Base-by-base conservation (phyloP, 2,113 vertebrate genomes). In the Eurypyga helias region DNA sequence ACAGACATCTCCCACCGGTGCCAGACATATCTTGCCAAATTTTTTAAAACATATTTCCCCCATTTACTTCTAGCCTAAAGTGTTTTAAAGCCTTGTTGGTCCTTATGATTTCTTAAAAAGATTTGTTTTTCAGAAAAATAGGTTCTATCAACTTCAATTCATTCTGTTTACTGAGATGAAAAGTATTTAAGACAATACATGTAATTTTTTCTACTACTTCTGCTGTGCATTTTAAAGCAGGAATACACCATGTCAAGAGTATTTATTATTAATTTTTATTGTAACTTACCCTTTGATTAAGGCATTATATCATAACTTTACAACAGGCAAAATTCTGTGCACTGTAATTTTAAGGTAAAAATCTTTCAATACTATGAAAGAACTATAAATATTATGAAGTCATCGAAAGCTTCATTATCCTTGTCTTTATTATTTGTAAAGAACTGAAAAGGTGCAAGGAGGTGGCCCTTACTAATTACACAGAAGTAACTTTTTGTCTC, bases 291-390 rank as follows among this genome's bases (percentile, higher is more conserved):
- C 58, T 94, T 92, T 90, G 61, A 90, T 94, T 88, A 92, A 86
- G 18, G 71, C 58, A 92, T 90, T 93, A 52, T 79, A 94, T 90
- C 57, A 85, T 82, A 90, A 67, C 46, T 88, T 82, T 10, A 45
- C 24, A 83, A 73, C 3, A 69, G 28, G 52, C 17, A 93, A 83
- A 94, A 88, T 73, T 69, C 48, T 60, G 45, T 92, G 46, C 62
- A 69, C 61, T 86, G 66, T 90, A 88, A 85, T 93, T 94, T 94
- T 83, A 95, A 83, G 82, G 48, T 83, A 83, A 83, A 95, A 96
- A 61, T 65, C 49, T 73, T 89, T 49, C 58, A 88, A 51, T 25
- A 7, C 12, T 64, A 34, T 25, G 48, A 79, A 91, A 77, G 78
- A 82, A 43, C 57, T 67, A 90, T 87, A 93, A 94, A 93, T 94